Evolutionary conservation across 1,140 invertebrate species (phyloP).

Genomic region (Drosophila rhopaloa): DNA sequence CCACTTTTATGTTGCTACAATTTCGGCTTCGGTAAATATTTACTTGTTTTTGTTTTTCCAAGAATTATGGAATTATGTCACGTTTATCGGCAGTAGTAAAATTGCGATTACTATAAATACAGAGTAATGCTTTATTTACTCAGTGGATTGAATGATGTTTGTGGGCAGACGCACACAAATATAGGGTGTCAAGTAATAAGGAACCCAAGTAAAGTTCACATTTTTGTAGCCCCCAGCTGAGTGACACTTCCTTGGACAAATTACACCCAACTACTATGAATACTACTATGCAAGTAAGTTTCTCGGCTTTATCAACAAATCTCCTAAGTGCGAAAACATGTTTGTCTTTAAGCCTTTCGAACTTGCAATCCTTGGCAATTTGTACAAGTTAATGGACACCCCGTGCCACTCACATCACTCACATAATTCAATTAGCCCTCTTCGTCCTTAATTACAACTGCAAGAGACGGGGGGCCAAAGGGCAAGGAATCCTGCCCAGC

Average conservation of each 20-base stretch:
- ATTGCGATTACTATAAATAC: constrained; percentile 37
- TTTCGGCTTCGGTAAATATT: constrained; percentile 33
- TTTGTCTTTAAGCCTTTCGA: constrained; percentile 45
- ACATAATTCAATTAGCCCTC: constrained; percentile 73
- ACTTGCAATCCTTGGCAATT: constrained; percentile 22
- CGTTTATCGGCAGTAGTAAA: constrained; percentile 60
- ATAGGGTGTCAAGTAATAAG: constrained; percentile 16
- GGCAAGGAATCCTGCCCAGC: constrained; percentile 29
- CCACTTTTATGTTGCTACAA: constrained; percentile 13
- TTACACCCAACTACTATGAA: constrained; percentile 1
- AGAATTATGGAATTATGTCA: constrained; percentile 77
- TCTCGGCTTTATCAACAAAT: constrained; percentile 29
- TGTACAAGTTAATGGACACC: constrained; percentile 44
- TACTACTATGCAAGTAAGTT: constrained; percentile 2
- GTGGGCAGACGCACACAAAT: background rate
- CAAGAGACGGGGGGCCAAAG: constrained; percentile 28
- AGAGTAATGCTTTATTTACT: constrained; percentile 31
- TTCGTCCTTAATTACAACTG: constrained; percentile 70
- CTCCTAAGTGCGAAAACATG: constrained; percentile 50
- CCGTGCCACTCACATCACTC: constrained; percentile 36
- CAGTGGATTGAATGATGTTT: constrained; percentile 4
- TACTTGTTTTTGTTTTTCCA: constrained; percentile 33
- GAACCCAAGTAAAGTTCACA: background rate
- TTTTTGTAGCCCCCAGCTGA: background rate
- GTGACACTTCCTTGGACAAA: constrained; percentile 7